phyloP scores from a whole-genome alignment of 2,797 vertebrate species.

The Phyllotis vaccarum region DNA sequence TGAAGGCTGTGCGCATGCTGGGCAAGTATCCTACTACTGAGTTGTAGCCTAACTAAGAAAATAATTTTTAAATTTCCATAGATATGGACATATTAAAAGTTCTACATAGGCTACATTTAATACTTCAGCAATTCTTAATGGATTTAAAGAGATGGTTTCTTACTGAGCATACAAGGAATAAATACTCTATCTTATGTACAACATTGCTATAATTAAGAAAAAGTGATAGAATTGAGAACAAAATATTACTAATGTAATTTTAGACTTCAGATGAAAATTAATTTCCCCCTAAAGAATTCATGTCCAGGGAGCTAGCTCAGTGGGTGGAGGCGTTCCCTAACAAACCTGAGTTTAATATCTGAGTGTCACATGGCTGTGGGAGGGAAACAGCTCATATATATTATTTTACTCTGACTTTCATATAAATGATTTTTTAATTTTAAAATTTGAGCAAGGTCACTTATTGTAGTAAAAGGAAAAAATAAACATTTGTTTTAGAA shows the following conservation, averaged over 20 bases:
- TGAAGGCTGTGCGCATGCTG: neutral
- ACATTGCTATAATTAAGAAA: constrained; percentile 32
- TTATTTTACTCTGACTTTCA: neutral
- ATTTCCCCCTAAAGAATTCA: neutral
- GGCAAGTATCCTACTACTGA: neutral
- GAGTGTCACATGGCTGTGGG: neutral
- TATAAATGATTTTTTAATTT: neutral
- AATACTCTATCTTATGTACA: neutral
- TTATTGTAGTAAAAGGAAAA: neutral
- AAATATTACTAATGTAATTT: constrained; percentile 15
- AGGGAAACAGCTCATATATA: neutral
- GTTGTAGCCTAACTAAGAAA: neutral
- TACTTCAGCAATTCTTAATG: constrained; percentile 19
- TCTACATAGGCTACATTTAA: neutral
- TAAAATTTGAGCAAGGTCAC: neutral
- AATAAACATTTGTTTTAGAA: neutral
- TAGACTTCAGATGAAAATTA: constrained; percentile 46
- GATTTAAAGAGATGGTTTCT: neutral
- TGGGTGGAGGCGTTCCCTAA: neutral
- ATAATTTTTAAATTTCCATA: neutral
- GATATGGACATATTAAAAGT: neutral
- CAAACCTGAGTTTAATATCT: neutral
- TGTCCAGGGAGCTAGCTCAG: too few relatives aligned
- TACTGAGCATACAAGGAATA: constrained; percentile 21
- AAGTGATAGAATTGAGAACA: constrained; percentile 50